phyloP scores from a whole-genome alignment of 2,797 vertebrate genomes.

The Buphagus erythrorhynchus region DNA sequence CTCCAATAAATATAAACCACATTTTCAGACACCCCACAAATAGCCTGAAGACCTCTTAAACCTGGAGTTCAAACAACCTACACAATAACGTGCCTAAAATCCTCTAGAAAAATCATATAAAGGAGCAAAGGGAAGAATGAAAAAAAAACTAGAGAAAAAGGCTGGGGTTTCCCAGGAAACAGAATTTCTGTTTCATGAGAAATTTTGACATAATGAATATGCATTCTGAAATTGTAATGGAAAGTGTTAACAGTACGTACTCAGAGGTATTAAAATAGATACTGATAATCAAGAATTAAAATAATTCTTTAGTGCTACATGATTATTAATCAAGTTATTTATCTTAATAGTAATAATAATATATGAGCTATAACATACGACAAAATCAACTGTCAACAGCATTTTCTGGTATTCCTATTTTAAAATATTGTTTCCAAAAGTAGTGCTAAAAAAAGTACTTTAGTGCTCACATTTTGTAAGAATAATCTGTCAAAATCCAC shows the following conservation, averaged over 20 bases:
- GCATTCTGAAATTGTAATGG: not conserved
- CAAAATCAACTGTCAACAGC: not conserved
- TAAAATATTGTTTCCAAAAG: not conserved
- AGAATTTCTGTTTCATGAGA: not conserved
- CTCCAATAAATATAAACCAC: not conserved
- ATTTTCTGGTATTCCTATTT: not conserved
- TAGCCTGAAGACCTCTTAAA: not conserved
- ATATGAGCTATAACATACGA: not conserved
- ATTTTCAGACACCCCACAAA: not conserved
- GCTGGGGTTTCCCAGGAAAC: slow-evolving; percentile 9
- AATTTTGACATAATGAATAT: not conserved
- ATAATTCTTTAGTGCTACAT: not conserved
- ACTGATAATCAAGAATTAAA: not conserved
- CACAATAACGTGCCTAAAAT: not conserved
- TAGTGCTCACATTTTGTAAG: not conserved
- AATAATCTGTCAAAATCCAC: not conserved
- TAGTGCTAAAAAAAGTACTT: not conserved
- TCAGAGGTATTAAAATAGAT: not conserved
- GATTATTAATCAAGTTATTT: not conserved
- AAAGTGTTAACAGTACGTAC: not conserved
- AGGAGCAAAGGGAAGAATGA: not conserved
- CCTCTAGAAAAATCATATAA: not conserved
- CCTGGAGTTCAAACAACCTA: not conserved
- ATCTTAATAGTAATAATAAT: not conserved
- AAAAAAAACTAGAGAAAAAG: not conserved